Conservation (phyloP, 2,888 invertebrate genomes). For the Parasteatoda lunata region DNA sequence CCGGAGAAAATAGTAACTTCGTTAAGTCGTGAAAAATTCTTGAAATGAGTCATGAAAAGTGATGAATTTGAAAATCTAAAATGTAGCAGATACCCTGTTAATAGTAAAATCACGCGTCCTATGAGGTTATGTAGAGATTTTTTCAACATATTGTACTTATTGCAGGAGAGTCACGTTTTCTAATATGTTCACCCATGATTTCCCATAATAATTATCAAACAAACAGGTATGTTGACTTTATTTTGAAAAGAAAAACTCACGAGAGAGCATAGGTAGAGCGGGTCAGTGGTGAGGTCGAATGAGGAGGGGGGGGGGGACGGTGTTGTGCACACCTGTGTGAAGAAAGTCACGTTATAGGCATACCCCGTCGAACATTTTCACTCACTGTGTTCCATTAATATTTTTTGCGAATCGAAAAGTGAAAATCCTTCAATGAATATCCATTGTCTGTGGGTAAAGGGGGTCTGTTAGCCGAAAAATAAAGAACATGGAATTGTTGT, state of each 20-base stretch:
- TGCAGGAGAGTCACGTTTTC: no score
- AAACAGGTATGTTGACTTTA: constrained; percentile 18
- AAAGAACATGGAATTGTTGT: neutral
- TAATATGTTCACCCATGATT: neutral
- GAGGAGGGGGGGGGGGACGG: constrained; percentile 7
- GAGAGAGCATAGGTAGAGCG: constrained; percentile 5
- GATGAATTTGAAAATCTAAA: no score
- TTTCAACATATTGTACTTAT: no score
- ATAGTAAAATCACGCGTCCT: no score
- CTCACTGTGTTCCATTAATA: neutral
- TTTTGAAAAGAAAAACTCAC: constrained; percentile 13
- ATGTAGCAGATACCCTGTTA: no score
- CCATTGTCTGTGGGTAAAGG: neutral
- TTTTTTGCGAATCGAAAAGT: constrained; percentile 46
- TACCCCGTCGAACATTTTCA: constrained; percentile 33
- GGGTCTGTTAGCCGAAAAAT: neutral
- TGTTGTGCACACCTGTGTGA: constrained; percentile 53
- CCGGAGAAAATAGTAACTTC: no score
- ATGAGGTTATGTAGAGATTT: no score
- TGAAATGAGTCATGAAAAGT: no score
- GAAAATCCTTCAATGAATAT: neutral
- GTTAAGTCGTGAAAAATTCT: no score
- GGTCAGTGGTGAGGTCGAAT: constrained; percentile 6
- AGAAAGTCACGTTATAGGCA: constrained; percentile 46
- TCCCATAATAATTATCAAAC: constrained; percentile 16